phyloP scores from a whole-genome alignment of 2,113 vertebrate species.

The Balaeniceps rex region DNA sequence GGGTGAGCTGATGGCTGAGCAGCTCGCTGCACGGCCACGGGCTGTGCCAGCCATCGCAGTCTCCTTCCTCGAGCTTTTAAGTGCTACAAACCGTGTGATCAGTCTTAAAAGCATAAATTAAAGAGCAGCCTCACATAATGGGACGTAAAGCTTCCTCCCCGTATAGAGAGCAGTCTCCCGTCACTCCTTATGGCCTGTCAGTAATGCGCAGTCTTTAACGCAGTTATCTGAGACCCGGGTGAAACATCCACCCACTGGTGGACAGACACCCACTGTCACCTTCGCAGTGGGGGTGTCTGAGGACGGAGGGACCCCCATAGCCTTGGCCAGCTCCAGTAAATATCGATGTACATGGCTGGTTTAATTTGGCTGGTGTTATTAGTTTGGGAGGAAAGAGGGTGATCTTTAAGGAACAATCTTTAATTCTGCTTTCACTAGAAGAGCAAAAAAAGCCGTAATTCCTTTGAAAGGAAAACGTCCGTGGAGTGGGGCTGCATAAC shows the following conservation, averaged over 20 bases:
- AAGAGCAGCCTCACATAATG: not conserved
- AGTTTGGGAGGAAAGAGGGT: not conserved
- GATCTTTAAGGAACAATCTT: not conserved
- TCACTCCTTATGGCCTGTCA: not conserved
- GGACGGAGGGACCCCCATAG: not conserved
- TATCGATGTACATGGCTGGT: not conserved
- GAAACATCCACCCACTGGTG: not conserved
- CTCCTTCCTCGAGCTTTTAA: not conserved
- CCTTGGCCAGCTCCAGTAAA: not conserved
- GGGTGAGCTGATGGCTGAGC: not conserved
- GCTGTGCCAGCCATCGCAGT: not conserved
- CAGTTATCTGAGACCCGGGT: not conserved
- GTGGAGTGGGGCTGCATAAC: not conserved
- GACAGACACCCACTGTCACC: too few species aligned
- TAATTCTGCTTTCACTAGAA: not conserved
- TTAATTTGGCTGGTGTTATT: not conserved
- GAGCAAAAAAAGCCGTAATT: fast-evolving
- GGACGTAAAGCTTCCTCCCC: not conserved
- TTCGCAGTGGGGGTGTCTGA: not conserved
- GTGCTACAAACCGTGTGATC: not conserved
- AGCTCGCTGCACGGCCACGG: not conserved
- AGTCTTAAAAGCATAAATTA: not conserved
- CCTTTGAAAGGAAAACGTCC: not conserved
- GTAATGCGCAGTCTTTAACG: not conserved
- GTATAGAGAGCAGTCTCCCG: not conserved